Percentiles rank a stretch among this genome's conserved stretches.
These are phyloP conservation scores for Phylloscopus collybita DNA, from an alignment of 2,797 vertebrate species.

Conservation along the genomic window DNA sequence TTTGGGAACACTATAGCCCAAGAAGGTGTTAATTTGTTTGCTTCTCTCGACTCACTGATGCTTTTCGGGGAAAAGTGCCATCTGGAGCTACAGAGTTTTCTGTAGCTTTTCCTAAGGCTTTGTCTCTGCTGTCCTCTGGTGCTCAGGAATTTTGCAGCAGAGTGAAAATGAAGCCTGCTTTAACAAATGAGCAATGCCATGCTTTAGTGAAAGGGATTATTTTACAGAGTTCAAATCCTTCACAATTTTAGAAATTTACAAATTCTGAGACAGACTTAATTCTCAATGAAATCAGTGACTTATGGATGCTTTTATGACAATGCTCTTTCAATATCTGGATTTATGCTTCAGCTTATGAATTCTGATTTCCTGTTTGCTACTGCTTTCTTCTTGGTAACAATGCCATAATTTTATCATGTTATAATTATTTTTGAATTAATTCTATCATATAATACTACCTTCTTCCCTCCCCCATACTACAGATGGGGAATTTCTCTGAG, in stretches of 20 bases:
- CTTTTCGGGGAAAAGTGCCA: not conserved
- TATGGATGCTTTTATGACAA: not conserved
- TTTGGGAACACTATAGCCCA: not conserved
- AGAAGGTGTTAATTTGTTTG: not conserved
- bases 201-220: not conserved
- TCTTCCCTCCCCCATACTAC: not conserved
- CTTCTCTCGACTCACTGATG: not conserved
- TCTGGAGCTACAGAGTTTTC: not conserved
- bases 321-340: not conserved
- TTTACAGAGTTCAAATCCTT: not conserved
- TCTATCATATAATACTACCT: not conserved
- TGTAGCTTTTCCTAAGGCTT: not conserved
- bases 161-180: not conserved
- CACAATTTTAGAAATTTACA: not conserved
- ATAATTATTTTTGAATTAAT: constrained; percentile 11
- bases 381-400: not conserved
- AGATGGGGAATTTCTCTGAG: constrained; percentile 26
- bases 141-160: constrained; percentile 10
- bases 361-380: not conserved
- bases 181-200: not conserved
- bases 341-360: not conserved
- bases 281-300: not conserved
- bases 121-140: constrained; percentile 54
- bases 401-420: not conserved
- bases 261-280: not conserved